phyloP scores from a whole-genome alignment of 1,140 invertebrate species.

The Bombus huntii region DNA sequence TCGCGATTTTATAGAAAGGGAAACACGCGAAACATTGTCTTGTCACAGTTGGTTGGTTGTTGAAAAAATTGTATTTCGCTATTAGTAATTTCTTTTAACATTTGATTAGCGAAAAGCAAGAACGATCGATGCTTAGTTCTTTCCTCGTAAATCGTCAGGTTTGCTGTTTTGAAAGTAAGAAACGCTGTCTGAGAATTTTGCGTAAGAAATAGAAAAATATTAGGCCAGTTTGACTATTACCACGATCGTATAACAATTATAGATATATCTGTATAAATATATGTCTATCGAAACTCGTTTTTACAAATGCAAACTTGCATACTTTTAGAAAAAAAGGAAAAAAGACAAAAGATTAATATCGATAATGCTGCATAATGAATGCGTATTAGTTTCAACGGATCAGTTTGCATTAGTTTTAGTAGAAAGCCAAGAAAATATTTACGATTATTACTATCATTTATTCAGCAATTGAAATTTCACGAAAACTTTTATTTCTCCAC shows the following conservation, averaged over 20 bases:
- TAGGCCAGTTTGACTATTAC: background rate
- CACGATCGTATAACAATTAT: background rate
- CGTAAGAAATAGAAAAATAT: background rate
- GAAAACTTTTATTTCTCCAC: background rate
- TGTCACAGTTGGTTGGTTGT: conserved; percentile 6
- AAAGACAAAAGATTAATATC: background rate
- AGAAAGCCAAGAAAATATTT: background rate
- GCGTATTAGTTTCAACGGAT: background rate
- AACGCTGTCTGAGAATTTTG: background rate
- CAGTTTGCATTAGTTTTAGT: background rate
- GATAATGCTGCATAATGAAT: background rate
- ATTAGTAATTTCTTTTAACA: background rate
- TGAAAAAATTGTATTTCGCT: background rate
- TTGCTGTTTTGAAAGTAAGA: background rate
- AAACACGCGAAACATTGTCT: background rate
- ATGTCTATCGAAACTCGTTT: background rate
- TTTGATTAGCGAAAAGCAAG: background rate
- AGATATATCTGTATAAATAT: background rate
- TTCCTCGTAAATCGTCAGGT: background rate
- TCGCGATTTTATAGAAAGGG: background rate
- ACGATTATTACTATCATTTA: background rate
- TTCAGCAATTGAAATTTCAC: background rate
- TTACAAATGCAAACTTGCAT: background rate
- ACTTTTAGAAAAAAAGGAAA: background rate
- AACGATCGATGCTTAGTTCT: background rate